These are phyloP conservation scores for Sicus ferrugineus DNA, from an alignment of 2,888 invertebrate genomes.

Conservation along the genomic window DNA sequence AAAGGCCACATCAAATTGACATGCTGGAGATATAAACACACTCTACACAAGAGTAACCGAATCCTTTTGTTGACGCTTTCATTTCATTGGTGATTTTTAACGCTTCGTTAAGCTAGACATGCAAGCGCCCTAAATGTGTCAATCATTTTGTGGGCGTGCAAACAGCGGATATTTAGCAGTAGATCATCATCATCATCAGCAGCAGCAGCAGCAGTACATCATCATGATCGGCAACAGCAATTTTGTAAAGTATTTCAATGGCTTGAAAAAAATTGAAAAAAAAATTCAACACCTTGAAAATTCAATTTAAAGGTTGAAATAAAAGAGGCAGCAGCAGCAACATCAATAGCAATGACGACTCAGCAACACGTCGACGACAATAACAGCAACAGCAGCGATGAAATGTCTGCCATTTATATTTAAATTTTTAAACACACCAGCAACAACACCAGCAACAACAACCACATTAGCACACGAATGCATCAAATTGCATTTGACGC, in stretches of 20 bases:
- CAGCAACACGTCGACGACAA: conserved; percentile 23
- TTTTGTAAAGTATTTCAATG: not conserved
- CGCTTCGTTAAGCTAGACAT: conserved; percentile 27
- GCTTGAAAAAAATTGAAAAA: conserved; percentile 17
- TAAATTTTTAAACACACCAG: conserved; percentile 26
- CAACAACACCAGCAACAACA: conserved; percentile 6
- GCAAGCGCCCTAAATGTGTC: conserved; percentile 55
- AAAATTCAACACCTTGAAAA: conserved; percentile 31
- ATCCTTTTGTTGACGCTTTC: conserved; percentile 17
- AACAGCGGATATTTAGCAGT: conserved; percentile 29
- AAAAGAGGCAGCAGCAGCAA: conserved; percentile 22
- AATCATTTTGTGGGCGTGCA: conserved; percentile 48
- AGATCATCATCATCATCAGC: not conserved
- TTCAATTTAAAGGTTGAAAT: conserved; percentile 29
- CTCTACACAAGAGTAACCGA: not conserved
- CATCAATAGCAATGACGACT: conserved; percentile 5
- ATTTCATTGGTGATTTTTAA: conserved; percentile 18
- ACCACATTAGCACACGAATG: conserved; percentile 21
- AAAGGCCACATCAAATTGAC: conserved; percentile 1
- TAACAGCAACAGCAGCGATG: not conserved
- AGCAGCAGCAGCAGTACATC: not conserved
- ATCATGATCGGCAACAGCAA: not conserved
- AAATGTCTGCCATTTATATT: conserved; percentile 35
- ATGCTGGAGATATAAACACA: no score
- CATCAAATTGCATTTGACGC: conserved; percentile 38